phyloP scores from a whole-genome alignment of 2,888 invertebrate genomes.

The Antheraea assamensis region DNA sequence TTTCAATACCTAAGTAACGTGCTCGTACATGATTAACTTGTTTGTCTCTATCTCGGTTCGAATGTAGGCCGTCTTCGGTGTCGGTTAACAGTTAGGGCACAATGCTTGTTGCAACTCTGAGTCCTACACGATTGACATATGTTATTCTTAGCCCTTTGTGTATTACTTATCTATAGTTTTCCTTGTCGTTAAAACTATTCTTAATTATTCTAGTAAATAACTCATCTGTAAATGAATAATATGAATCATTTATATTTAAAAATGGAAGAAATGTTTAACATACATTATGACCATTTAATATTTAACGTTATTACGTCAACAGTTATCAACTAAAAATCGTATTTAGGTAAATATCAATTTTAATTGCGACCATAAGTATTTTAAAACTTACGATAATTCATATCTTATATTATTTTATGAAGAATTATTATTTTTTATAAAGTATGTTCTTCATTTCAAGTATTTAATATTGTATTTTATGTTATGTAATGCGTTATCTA shows the following conservation, averaged over 20 bases:
- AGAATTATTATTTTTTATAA: background rate
- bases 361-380: background rate
- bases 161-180: background rate
- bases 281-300: background rate
- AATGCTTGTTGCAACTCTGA: slow-evolving; percentile 71
- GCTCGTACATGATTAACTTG: slow-evolving; percentile 64
- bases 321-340: background rate
- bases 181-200: background rate
- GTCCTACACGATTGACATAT: slow-evolving; percentile 50
- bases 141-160: background rate
- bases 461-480: too few species aligned
- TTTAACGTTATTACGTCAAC: background rate
- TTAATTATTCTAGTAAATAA: background rate
- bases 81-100: slow-evolving; percentile 71
- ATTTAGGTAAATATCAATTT: background rate
- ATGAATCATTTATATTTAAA: background rate
- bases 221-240: background rate
- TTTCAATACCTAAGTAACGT: slow-evolving; percentile 49
- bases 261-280: background rate
- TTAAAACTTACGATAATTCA: background rate
- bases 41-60: slow-evolving; percentile 52
- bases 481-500: too few species aligned
- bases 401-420: background rate
- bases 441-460: too few species aligned
- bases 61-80: slow-evolving; percentile 61